Evolutionary conservation across 2,888 invertebrate genomes (phyloP), one percentile per base, ranked within the genome.

Genomic region (Rhingia rostrata): DNA sequence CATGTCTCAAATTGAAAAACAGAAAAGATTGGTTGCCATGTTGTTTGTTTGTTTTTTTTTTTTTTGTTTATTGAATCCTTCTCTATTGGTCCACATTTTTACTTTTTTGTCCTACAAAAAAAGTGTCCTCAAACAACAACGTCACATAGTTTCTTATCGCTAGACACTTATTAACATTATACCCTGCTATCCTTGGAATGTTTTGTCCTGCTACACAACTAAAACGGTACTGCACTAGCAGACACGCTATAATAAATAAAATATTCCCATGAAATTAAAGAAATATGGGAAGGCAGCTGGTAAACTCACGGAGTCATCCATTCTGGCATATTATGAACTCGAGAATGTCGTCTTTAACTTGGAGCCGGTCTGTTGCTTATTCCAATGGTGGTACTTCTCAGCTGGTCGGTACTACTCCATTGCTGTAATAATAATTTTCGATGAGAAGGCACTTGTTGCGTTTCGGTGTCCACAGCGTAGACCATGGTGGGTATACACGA

Each of bases 361-460:
- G 49, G 37, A 12, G 6, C 53, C 41, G 32, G 75, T 73, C 74
- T 81, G 69, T 63, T 81, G 80, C 74, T 69, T 66, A 72, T 61
- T 60, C 56, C 61, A 41, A 30, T 47, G 49, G 64, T 51, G 12
- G 6, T 41, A 54, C 12, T 72, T 56, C 12, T 51, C 12, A 56
- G 41, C 53, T 14, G 49, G 7, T 12, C 58, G 47, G 56, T 69
- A 66, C 60, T 69, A 66, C 60, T 72, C 66, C 61, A 73, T 47
- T 78, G 78, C 63, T 67, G 73, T 83, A 73, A 69, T 83, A 79
- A 83, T 83, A 83, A 83, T 79, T 83, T 74, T 60, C 64, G 56
- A 63, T 30, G 58, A 83, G 83, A 58, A 83, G 74, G 73, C 67
- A 83, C 83, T 83, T 79, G 83, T 83, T 83, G 83, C 83, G 79